These are phyloP conservation scores for Clivina fossor DNA, from an alignment of 2,888 invertebrate species.

Conservation along the genomic window DNA sequence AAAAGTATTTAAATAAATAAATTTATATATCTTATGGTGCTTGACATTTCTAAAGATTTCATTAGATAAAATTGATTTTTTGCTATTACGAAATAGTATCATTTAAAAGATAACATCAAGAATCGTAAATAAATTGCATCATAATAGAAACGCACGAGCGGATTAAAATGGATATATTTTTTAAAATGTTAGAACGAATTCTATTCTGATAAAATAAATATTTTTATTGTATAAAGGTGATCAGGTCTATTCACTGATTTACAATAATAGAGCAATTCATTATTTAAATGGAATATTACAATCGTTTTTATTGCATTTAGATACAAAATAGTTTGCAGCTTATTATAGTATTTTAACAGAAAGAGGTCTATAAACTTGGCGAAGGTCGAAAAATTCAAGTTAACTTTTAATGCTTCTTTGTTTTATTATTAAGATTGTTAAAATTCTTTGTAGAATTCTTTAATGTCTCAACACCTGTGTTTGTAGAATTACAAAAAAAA, in stretches of 20 bases:
- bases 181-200: not conserved
- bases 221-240: constrained; percentile 17
- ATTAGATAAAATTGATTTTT: too few species aligned
- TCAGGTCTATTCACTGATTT: constrained; percentile 10
- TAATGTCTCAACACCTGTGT: constrained; percentile 24
- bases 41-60: too few species aligned
- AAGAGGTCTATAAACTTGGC: constrained; percentile 1
- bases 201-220: constrained; percentile 18
- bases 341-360: not conserved
- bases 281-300: constrained; percentile 15
- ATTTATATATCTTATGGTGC: too few species aligned
- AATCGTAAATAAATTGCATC: constrained; percentile 16
- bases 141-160: constrained; percentile 5
- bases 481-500: constrained; percentile 16
- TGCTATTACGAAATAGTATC: too few species aligned
- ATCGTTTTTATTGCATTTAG: too few species aligned
- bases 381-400: too few species aligned
- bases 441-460: constrained; percentile 15
- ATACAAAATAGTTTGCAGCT: constrained; percentile 9
- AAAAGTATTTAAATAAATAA: too few species aligned
- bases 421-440: constrained; percentile 18
- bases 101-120: too few species aligned
- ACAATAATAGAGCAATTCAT: constrained; percentile 24
- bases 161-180: constrained; percentile 13
- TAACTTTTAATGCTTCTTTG: constrained; percentile 4